Conservation (phyloP, 1,140 invertebrate genomes). For the Trigoniulus corallinus region DNA sequence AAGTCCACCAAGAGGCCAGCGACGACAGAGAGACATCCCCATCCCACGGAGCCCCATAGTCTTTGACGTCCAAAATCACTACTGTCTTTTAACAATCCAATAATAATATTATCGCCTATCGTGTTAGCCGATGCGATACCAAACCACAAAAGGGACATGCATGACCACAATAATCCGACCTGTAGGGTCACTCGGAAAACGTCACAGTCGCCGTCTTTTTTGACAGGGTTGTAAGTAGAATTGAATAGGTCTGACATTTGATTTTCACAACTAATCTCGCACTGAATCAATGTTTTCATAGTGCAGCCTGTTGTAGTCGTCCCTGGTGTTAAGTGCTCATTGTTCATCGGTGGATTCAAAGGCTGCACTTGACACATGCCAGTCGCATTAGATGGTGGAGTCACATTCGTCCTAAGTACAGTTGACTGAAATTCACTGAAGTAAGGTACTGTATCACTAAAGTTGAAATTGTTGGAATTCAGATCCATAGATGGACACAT, state of each 20-base stretch:
- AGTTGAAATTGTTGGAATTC: too few relatives aligned
- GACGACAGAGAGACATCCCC: slow-evolving; percentile 44
- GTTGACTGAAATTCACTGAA: too few relatives aligned
- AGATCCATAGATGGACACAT: too few relatives aligned
- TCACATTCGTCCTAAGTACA: too few relatives aligned
- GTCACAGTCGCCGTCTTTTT: neutral
- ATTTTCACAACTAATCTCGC: neutral
- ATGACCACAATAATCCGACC: neutral
- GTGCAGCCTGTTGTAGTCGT: neutral
- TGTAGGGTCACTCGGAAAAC: neutral
- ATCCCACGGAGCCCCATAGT: slow-evolving; percentile 64
- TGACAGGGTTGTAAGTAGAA: neutral
- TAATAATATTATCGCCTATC: slow-evolving; percentile 7
- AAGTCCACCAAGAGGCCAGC: slow-evolving; percentile 56
- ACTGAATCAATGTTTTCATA: neutral
- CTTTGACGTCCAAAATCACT: slow-evolving; percentile 34
- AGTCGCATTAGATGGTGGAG: too few relatives aligned
- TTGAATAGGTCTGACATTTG: neutral
- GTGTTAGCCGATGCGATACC: slow-evolving; percentile 1
- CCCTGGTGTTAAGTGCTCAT: too few relatives aligned
- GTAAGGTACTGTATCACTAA: too few relatives aligned
- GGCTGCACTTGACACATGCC: too few relatives aligned
- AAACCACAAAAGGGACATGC: slow-evolving; percentile 4
- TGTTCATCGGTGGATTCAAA: too few relatives aligned
- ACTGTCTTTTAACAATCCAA: neutral